Evolutionary conservation across 2,888 invertebrate species (phyloP).

Genomic region (Drosophila yooni): DNA sequence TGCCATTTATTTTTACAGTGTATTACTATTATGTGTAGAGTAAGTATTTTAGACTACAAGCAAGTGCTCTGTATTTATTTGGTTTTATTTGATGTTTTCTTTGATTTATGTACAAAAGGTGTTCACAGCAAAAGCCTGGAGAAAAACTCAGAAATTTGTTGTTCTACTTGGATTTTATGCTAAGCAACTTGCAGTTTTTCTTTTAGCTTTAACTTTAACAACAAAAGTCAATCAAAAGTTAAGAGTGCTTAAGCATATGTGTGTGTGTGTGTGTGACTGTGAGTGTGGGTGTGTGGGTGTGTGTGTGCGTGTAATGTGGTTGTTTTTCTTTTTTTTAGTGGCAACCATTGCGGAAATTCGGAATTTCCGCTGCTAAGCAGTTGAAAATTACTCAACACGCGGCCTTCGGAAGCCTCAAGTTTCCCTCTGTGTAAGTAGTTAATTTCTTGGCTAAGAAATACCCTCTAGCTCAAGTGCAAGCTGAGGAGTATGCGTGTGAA

Average conservation of each 20-base stretch:
- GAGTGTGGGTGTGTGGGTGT: not conserved
- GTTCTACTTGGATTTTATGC: not conserved
- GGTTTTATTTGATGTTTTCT: not conserved
- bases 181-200: constrained; percentile 7
- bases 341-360: constrained; percentile 70
- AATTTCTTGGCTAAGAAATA: constrained; percentile 16
- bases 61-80: not conserved
- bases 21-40: not conserved
- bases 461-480: not conserved
- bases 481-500: not conserved
- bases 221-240: constrained; percentile 43
- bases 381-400: constrained; percentile 67
- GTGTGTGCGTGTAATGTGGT: constrained; percentile 23
- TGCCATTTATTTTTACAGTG: not conserved
- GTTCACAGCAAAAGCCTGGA: not conserved
- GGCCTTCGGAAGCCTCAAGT: constrained; percentile 38
- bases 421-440: constrained; percentile 33
- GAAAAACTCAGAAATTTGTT: not conserved
- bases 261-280: constrained; percentile 4
- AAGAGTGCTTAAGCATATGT: constrained; percentile 10
- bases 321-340: constrained; percentile 21
- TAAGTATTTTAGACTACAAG: not conserved
- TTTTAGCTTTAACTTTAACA: constrained; percentile 11
- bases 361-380: constrained; percentile 74
- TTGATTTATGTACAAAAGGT: not conserved